Base-by-base conservation (phyloP, 2,113 vertebrate genomes). In the Paradisaea rubra region DNA sequence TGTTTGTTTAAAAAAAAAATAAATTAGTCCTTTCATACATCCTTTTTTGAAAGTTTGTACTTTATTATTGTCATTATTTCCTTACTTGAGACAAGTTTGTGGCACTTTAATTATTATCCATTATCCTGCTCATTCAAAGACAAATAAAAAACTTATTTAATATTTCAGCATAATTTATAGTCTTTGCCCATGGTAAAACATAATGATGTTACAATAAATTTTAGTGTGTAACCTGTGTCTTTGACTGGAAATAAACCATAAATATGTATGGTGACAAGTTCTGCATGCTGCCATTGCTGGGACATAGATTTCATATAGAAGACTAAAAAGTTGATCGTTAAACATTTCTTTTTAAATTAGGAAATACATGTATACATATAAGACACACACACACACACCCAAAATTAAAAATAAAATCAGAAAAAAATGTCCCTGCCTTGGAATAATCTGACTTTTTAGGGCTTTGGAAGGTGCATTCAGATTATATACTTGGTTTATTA, bases 51-150 rank as follows among this genome's bases (percentile, higher is more conserved):
- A 73, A 82, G 60, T 86, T 90, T 66, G 11, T 35, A 35, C 42
- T 85, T 77, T 77, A 65, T 84, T 77, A 63, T 71, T 77, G 74
- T 73, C 44, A 82, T 92, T 85, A 59, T 49, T 83, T 13, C 12
- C 87, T 93, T 30, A 3, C 23, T 39, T 41, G 60, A 91, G 84
- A 96, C 50, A 91, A 94, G 63, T 85, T 91, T 91, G 68, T 85
- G 84, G 42, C 92, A 93, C 68, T 81, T 96, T 83, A 94, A 92
- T 96, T 96, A 78, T 64, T 81, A 93, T 42, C 56, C 28, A 78
- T 76, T 85, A 63, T 77, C 13, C 20, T 73, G 61, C 42, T 84
- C 28, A 72, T 42, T 65, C 68, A 92, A 89, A 76, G 53, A 30
- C 27, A 52, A 27, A 74, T 93, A 86, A 73, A 90, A 35, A 95